Conservation (phyloP, 2,113 vertebrate species). For the Phalacrocorax pelagicus region DNA sequence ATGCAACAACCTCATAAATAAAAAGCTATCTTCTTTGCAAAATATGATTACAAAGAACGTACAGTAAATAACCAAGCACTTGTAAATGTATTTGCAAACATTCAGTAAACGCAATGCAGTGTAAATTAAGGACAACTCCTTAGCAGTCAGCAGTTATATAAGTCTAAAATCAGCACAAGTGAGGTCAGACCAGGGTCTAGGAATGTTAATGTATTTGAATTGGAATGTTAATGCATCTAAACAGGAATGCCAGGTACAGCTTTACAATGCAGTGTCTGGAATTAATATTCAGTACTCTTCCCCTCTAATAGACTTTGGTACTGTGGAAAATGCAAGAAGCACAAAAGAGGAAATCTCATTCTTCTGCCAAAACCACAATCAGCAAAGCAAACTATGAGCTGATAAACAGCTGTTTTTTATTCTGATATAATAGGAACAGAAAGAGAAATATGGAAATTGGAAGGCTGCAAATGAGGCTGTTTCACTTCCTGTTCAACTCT, state of each 20-base stretch:
- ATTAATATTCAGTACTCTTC: conserved; percentile 15
- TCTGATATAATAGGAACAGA: neutral
- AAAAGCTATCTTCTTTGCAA: neutral
- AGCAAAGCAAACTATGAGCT: conserved; percentile 6
- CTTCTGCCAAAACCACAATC: neutral
- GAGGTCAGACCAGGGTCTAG: conserved; percentile 16
- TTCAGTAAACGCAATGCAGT: neutral
- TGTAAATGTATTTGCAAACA: neutral
- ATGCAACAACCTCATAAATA: neutral
- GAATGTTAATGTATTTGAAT: conserved; percentile 44
- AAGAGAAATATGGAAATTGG: neutral
- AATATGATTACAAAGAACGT: neutral
- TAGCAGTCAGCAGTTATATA: conserved; percentile 37
- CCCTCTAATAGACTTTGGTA: neutral
- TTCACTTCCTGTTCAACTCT: neutral
- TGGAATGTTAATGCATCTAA: conserved; percentile 32
- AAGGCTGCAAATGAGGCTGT: neutral
- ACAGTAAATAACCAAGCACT: neutral
- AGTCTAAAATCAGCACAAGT: conserved; percentile 35
- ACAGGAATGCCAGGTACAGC: conserved; percentile 10
- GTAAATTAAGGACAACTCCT: conserved; percentile 31
- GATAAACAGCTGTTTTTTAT: conserved; percentile 9
- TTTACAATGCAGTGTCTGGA: neutral
- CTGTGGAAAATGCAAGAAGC: neutral
- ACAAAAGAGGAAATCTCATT: neutral